Base-by-base conservation (phyloP, 2,797 vertebrate species). In the Hypotaenidia philippensis region DNA sequence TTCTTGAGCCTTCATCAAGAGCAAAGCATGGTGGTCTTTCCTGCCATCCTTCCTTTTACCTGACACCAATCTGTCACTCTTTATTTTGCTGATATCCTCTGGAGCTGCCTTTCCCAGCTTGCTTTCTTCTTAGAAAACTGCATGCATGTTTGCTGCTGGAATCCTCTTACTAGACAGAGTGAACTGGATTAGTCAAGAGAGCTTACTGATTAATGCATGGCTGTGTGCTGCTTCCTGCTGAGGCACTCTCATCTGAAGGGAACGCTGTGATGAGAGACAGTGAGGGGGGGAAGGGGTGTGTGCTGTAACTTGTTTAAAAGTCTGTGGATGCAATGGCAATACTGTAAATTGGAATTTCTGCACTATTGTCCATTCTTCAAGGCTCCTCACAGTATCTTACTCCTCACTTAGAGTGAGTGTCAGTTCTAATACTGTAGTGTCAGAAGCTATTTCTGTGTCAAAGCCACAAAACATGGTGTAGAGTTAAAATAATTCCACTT, bases 21-120 rank as follows among this genome's bases (percentile, higher is more conserved):
- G 36, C 16, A 56, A 49, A 81, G 29, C 10, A 0, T 14, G 40
- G 19, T 49, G 44, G 13, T 79, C 23, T 86, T 69, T 82, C 59
- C 87, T 94, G 85, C 76, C 82, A 26, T 63, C 52, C 52, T 56
- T 83, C 90, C 89, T 94, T 66, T 59, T 90, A 85, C 1, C 31
- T 97, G 97, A 95, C 96, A 97, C 89, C 91, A 96, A 97, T 97
- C 84, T 95, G 95, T 97, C 93, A 87, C 72, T 89, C 93, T 59
- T 52, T 66, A 70, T 97, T 97, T 94, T 74, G 52, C 60, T 94
- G 44, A 87, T 84, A 59, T 83, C 68, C 79, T 97, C 75, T 65
- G 53, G 87, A 86, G 61, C 87, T 77, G 50, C 78, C 87, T 94
- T 94, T 90, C 93, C 85, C 89, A 45, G 59, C 87, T 95, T 82